phyloP scores from a whole-genome alignment of 2,797 vertebrate genomes.

The Alosa sapidissima region DNA sequence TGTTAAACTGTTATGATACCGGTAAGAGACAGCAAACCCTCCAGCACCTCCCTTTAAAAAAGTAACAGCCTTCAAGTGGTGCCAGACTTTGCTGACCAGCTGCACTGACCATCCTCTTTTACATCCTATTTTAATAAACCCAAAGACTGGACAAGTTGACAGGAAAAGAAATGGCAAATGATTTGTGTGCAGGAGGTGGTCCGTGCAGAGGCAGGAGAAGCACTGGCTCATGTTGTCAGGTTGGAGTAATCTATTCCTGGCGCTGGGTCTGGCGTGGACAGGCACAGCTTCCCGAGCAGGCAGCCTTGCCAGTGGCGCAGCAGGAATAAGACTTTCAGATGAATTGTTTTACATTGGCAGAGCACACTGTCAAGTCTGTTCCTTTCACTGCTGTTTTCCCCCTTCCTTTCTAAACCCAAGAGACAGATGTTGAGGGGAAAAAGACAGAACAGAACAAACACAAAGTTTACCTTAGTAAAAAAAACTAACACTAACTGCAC shows the following conservation, averaged over 20 bases:
- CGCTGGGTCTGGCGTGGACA: neutral
- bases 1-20: constrained; percentile 43
- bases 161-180: constrained; percentile 29
- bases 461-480: neutral
- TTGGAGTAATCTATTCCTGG: constrained; percentile 12
- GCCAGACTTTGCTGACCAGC: neutral
- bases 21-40: constrained; percentile 12
- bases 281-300: neutral
- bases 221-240: constrained; percentile 20
- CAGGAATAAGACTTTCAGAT: constrained; percentile 24
- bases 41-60: neutral
- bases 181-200: neutral
- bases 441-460: neutral
- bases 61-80: neutral
- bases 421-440: neutral
- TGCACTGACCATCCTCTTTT: neutral
- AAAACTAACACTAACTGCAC: neutral
- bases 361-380: neutral
- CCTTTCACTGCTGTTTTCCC: neutral
- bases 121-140: constrained; percentile 28
- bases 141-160: constrained; percentile 18
- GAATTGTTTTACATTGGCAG: neutral
- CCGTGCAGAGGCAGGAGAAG: neutral
- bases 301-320: constrained; percentile 5
- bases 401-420: neutral